A percentile compares a stretch with the other conserved stretches of the same genome.
phyloP scores from a whole-genome alignment of 1,140 invertebrate genomes.

The Phortica variegata region DNA sequence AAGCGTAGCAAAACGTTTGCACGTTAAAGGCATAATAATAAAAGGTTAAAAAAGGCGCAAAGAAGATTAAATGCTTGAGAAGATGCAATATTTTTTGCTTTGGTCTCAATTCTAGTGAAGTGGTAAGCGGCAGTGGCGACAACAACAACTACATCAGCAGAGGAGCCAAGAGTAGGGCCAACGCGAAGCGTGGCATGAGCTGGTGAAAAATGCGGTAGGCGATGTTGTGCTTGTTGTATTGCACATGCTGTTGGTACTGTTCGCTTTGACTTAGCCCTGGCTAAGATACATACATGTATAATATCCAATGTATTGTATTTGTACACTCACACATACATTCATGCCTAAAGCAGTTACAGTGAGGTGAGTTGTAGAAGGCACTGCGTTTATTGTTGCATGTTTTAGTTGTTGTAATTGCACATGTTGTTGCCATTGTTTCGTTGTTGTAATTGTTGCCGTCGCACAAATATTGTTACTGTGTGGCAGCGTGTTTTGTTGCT shows the following conservation, averaged over 20 bases:
- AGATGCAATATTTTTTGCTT: slow-evolving; percentile 52
- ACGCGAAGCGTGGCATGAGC: no score
- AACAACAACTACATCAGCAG: slow-evolving; percentile 8
- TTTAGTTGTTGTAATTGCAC: slow-evolving; percentile 43
- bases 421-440: slow-evolving; percentile 34
- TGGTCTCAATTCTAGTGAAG: slow-evolving; percentile 3
- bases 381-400: slow-evolving; percentile 38
- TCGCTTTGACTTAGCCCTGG: not conserved
- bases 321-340: no score
- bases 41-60: slow-evolving; percentile 55
- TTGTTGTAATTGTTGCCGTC: slow-evolving; percentile 29
- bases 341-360: no score
- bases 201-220: no score
- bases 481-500: not conserved
- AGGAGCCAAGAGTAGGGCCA: no score
- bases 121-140: slow-evolving; percentile 16
- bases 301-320: no score
- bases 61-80: slow-evolving; percentile 56
- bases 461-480: slow-evolving; percentile 14
- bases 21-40: slow-evolving; percentile 55
- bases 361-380: no score
- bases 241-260: slow-evolving; percentile 11
- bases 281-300: no score
- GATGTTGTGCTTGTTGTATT: not conserved
- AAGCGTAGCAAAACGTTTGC: slow-evolving; percentile 55